Evolutionary conservation across 2,888 invertebrate genomes (phyloP), one percentile per base, ranked within the genome.

Genomic region (Heliconius erato): DNA sequence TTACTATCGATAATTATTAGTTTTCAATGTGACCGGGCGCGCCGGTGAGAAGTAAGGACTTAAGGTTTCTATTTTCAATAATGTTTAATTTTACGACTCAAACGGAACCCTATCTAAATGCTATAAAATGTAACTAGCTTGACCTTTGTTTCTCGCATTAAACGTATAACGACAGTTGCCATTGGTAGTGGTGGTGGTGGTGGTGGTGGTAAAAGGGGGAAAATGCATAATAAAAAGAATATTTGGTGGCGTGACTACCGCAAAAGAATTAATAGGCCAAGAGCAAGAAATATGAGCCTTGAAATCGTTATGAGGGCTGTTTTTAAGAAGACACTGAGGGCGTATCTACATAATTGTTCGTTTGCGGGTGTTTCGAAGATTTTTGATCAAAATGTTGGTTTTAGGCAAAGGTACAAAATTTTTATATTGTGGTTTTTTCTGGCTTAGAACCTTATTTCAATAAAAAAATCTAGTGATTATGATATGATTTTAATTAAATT

Each of bases 231-330:
- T 26, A 16, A 40, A 9, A 81, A 85, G 3, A 79, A 79, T 28
- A 54, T 84, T 40, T 89, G 90, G 91, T 90, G 91, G 91, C 79
- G 86, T 3, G 84, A 85, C 14, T 88, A 93, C 81, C 90, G 92
- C 63, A 89, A 85, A 7, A 84, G 83, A 49, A 87, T 87, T 44
- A 63, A 82, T 63, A 83, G 68, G 16, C 80, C 83, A 19, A 83
- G 78, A 14, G 79, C 77, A 9, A 85, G 81, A 11, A 87, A 85
- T 40, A 80, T 91, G n/a, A 89, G 87, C 65, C 69, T 90, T 40
- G 91, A 94, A 88, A 90, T 91, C 90, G 86, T 96, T 79, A 9
- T 94, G 68, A 87, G 95, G 49, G 90, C 88, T 84, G 91, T 92
- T 88, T 87, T 95, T 69, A 74, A 85, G 74, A 88, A 90, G 82